phyloP scores from a whole-genome alignment of 2,888 invertebrate genomes.

The Romanomermis culicivorax region DNA sequence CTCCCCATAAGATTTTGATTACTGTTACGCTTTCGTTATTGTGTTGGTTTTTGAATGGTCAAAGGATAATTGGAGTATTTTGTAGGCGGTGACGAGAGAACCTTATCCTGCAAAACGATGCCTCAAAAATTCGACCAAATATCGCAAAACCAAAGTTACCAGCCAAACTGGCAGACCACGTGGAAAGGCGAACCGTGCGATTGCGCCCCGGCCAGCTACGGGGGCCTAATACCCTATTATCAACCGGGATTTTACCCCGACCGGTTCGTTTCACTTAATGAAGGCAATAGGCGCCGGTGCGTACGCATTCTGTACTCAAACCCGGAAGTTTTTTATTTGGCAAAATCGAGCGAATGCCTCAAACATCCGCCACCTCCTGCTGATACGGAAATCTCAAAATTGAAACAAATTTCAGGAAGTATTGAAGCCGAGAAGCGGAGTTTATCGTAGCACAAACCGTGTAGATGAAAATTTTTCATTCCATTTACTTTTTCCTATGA shows the following conservation, averaged over 20 bases:
- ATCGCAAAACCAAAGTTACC: slow-evolving; percentile 21
- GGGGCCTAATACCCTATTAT: slow-evolving; percentile 17
- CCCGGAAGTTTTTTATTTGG: slow-evolving; percentile 10
- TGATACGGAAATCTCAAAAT: too few relatives aligned
- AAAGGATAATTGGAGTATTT: too few relatives aligned
- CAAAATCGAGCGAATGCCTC: neutral
- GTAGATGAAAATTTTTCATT: too few relatives aligned
- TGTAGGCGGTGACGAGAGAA: slow-evolving; percentile 12
- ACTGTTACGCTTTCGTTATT: too few relatives aligned
- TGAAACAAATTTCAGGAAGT: too few relatives aligned
- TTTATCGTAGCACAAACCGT: too few relatives aligned
- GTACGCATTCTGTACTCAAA: slow-evolving; percentile 21
- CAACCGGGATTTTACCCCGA: slow-evolving; percentile 20
- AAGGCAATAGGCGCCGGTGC: slow-evolving; percentile 16
- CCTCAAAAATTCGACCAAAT: slow-evolving; percentile 19
- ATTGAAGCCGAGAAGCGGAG: too few relatives aligned
- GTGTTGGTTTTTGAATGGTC: too few relatives aligned
- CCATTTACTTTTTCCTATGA: too few relatives aligned
- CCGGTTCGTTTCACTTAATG: slow-evolving; percentile 18
- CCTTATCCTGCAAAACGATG: slow-evolving; percentile 18
- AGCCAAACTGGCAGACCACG: slow-evolving; percentile 23
- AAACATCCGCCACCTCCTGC: too few relatives aligned
- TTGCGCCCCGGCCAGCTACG: slow-evolving; percentile 23
- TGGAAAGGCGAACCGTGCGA: slow-evolving; percentile 22
- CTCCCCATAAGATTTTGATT: too few relatives aligned